A percentile compares a stretch with the other conserved stretches of the same genome.
Evolutionary conservation across 2,797 vertebrate genomes (phyloP).

Genomic region (Chiroxiphia lanceolata): DNA sequence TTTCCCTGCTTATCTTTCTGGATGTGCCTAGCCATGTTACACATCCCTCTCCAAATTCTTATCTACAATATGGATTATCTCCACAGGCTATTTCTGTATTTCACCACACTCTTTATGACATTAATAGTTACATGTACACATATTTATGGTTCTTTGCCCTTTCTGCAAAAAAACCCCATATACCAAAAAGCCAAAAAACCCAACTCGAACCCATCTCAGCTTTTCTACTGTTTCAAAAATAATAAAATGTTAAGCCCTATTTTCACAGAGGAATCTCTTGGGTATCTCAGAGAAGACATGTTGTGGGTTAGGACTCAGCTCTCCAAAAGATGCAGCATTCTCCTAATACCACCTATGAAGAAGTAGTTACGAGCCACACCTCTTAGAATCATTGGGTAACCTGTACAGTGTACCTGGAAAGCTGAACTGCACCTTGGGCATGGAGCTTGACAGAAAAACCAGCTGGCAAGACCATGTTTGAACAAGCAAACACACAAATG

Average conservation of each 20-base stretch:
- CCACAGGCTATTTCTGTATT: background rate
- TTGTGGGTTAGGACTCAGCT: background rate
- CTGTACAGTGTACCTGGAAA: background rate
- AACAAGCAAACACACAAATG: background rate
- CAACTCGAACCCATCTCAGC: background rate
- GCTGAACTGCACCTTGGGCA: background rate
- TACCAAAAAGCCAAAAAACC: background rate
- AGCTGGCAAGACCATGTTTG: background rate
- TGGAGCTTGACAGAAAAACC: background rate
- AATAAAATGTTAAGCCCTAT: background rate
- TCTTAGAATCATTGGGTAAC: background rate
- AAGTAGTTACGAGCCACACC: background rate
- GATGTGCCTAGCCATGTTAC: background rate
- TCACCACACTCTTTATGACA: background rate
- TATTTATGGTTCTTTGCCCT: background rate
- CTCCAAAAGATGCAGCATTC: background rate
- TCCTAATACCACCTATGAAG: background rate
- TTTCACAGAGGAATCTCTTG: background rate
- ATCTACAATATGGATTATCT: background rate
- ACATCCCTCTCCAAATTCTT: background rate
- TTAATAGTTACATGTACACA: background rate
- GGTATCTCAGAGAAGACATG: background rate
- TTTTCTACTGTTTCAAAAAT: background rate
- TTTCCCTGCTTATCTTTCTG: background rate
- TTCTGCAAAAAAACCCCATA: background rate